These are phyloP conservation scores for Strigamia crassipes DNA, from an alignment of 2,888 invertebrate species.

Conservation along the genomic window DNA sequence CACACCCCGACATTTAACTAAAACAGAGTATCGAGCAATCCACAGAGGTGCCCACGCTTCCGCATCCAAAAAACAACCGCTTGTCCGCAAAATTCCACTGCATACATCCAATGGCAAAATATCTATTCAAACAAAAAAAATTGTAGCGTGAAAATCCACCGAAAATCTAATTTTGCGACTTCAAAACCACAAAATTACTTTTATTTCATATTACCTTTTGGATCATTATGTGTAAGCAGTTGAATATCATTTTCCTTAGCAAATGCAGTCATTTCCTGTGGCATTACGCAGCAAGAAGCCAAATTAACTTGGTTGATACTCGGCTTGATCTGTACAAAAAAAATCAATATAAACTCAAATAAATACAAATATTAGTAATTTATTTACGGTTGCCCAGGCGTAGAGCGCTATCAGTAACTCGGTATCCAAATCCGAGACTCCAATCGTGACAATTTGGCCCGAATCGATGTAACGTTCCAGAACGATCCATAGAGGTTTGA, in stretches of 20 bases:
- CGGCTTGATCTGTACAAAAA: constrained; percentile 74
- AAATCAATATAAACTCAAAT: constrained; percentile 46
- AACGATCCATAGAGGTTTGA: constrained; percentile 76
- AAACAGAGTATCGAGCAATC: constrained; percentile 84
- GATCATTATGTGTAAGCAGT: constrained; percentile 93
- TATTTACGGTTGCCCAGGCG: constrained; percentile 69
- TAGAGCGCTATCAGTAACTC: constrained; percentile 75
- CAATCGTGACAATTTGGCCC: constrained; percentile 74
- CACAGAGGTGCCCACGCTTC: constrained; percentile 67
- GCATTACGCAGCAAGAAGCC: constrained; percentile 91
- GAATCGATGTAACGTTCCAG: constrained; percentile 72
- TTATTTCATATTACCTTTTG: constrained; percentile 71
- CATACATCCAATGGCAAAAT: constrained; percentile 58
- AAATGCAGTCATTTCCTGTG: constrained; percentile 84
- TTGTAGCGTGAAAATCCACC: too few relatives aligned
- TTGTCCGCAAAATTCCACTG: constrained; percentile 52
- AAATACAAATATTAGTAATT: neutral
- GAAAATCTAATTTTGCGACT: too few relatives aligned
- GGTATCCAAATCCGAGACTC: constrained; percentile 88
- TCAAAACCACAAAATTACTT: too few relatives aligned
- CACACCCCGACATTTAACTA: constrained; percentile 89
- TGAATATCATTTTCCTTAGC: constrained; percentile 90
- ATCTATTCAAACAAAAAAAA: constrained; percentile 11
- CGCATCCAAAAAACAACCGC: constrained; percentile 66
- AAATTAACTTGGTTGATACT: constrained; percentile 90